Conservation (phyloP, 2,113 vertebrate species). For the Chauna torquata region DNA sequence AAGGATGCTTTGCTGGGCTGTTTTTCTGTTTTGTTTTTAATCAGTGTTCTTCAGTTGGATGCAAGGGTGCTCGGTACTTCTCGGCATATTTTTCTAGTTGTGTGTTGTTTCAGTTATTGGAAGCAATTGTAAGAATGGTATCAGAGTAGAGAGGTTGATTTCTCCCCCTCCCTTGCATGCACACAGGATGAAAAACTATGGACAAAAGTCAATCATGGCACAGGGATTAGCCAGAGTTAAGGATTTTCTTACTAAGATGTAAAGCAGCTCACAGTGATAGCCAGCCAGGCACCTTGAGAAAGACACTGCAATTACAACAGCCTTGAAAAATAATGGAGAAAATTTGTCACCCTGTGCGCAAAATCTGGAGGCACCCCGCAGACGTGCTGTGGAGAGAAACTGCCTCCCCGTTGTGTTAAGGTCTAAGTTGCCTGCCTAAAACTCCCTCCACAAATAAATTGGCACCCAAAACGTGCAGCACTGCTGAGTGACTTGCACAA, state of each 20-base stretch:
- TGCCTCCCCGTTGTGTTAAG: neutral
- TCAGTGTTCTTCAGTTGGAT: neutral
- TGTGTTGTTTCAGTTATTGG: neutral
- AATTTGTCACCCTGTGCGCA: neutral
- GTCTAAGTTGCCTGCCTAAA: neutral
- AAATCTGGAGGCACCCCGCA: neutral
- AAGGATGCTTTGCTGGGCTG: neutral
- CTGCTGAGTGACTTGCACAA: neutral
- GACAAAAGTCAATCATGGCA: neutral
- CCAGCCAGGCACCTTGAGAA: neutral
- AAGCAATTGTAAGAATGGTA: neutral
- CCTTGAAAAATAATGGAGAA: neutral
- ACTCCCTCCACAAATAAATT: neutral
- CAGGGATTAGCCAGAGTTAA: conserved; percentile 35
- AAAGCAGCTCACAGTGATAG: conserved; percentile 43
- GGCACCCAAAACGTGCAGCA: neutral
- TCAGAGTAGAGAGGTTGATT: neutral
- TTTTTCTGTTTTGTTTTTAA: conserved; percentile 13
- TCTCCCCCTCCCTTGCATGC: neutral
- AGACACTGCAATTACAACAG: conserved; percentile 33
- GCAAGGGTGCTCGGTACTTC: neutral
- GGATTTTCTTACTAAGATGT: conserved; percentile 28
- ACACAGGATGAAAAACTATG: neutral
- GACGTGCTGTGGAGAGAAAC: neutral
- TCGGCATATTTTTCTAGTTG: neutral